Base-by-base conservation (phyloP, 2,113 vertebrate species). In the Scatophagus argus region DNA sequence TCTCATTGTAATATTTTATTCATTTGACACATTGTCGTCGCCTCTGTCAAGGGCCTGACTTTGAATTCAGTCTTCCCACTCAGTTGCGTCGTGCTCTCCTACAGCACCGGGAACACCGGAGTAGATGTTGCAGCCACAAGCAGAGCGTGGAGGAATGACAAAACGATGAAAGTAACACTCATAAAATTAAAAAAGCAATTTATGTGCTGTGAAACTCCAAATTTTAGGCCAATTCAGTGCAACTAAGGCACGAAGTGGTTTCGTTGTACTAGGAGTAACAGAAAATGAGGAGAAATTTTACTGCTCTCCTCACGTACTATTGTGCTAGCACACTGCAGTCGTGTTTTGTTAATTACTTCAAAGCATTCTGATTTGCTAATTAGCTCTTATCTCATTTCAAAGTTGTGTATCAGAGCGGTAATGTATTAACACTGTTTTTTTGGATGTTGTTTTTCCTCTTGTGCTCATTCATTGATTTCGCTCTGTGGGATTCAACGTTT, bases 321-420 rank as follows among this genome's bases (percentile, higher is more conserved):
- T 6, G n/a, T 34, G 17, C n/a, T 38, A 34, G 36, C 58, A 73
- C 29, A 51, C 60, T 72, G 65, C 51, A 85, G 66, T 67, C 64
- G 6, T 49, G 68, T 82, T 86, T 59, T 66, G 46, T 55, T 84
- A 67, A 81, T 81, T 77, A 75, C 61, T 83, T 87, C 9, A 81
- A 73, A 70, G 31, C 21, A 8, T 74, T 88, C 27, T 74, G 60
- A 85, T 83, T 86, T 47, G 64, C 60, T 90, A 82, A 90, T 90
- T 84, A 81, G 68, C 77, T 51, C 6, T 81, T 79, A 76, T 88
- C 69, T 82, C 4, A 27, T 83, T 73, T 78, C 54, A 80, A 85
- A 88, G 68, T 6, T 5, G 58, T 67, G 55, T 38, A 69, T 77
- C 39, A 55, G 46, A 85, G 38, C 52, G 65, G 64, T 82, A 86